Conservation (phyloP, 2,113 vertebrate species). For the Casuarius casuarius region DNA sequence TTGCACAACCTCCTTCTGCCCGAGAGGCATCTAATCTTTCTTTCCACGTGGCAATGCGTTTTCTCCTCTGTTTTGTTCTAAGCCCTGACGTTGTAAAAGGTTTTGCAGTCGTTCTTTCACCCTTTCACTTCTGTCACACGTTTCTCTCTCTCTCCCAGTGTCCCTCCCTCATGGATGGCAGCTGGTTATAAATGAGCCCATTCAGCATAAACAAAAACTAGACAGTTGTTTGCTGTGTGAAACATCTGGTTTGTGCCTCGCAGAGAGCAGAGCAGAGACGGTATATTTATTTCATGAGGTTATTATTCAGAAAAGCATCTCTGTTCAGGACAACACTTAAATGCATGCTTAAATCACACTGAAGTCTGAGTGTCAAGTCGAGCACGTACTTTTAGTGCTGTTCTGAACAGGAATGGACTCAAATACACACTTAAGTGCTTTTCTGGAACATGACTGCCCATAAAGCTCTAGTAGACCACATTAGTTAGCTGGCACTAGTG, state of each 20-base stretch:
- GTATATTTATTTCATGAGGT: constrained; percentile 6
- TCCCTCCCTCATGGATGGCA: constrained; percentile 4
- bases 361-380: not conserved
- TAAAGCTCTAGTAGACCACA: not conserved
- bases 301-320: not conserved
- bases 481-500: not conserved
- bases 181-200: constrained; percentile 37
- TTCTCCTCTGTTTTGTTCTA: not conserved
- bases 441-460: constrained; percentile 27
- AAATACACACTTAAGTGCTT: not conserved
- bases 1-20: not conserved
- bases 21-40: not conserved
- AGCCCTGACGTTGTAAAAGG: not conserved
- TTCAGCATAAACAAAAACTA: constrained; percentile 32
- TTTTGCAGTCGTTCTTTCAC: not conserved
- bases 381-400: not conserved
- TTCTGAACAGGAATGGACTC: not conserved
- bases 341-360: not conserved
- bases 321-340: constrained; percentile 19
- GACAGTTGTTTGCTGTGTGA: not conserved
- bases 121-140: not conserved
- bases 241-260: constrained; percentile 27
- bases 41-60: not conserved
- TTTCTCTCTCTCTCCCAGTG: not conserved
- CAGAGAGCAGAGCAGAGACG: not conserved